phyloP scores from a whole-genome alignment of 2,888 invertebrate species.

The Herminia tarsipennalis region DNA sequence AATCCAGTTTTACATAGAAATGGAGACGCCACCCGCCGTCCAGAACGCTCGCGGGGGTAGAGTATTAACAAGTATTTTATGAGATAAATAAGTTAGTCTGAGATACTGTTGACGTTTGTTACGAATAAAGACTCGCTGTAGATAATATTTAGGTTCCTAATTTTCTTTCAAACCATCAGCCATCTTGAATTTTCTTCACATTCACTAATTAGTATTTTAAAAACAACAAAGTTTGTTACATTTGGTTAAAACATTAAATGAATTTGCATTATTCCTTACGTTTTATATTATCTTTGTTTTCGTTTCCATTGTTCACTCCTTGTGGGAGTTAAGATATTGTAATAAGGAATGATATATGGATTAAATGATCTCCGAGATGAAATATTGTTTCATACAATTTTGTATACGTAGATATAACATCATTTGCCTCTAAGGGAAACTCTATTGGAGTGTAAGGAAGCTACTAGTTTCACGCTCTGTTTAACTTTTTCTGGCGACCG shows the following conservation, averaged over 20 bases:
- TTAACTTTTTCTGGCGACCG: neutral
- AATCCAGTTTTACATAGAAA: constrained; percentile 49
- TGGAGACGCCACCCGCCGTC: constrained; percentile 65
- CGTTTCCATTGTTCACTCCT: neutral
- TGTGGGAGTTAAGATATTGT: constrained; percentile 4
- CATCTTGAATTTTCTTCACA: constrained; percentile 1
- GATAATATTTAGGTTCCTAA: constrained; percentile 28
- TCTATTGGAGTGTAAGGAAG: constrained; percentile 1
- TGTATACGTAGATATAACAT: neutral
- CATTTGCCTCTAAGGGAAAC: neutral
- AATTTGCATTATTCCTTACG: neutral
- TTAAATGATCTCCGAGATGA: constrained; percentile 4
- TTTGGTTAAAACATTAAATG: neutral
- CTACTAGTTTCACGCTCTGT: constrained; percentile 4
- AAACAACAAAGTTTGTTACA: neutral
- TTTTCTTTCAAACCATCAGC: constrained; percentile 19
- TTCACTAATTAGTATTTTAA: constrained; percentile 2
- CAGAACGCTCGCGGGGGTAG: constrained; percentile 60
- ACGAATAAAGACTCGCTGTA: constrained; percentile 37
- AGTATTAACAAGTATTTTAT: constrained; percentile 82
- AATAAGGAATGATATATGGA: constrained; percentile 8
- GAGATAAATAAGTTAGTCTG: constrained; percentile 81
- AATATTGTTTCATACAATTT: constrained; percentile 6
- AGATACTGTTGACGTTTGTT: constrained; percentile 70
- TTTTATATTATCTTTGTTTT: neutral